phyloP scores from a whole-genome alignment of 2,888 invertebrate genomes.

The Digitonthophagus gazella region DNA sequence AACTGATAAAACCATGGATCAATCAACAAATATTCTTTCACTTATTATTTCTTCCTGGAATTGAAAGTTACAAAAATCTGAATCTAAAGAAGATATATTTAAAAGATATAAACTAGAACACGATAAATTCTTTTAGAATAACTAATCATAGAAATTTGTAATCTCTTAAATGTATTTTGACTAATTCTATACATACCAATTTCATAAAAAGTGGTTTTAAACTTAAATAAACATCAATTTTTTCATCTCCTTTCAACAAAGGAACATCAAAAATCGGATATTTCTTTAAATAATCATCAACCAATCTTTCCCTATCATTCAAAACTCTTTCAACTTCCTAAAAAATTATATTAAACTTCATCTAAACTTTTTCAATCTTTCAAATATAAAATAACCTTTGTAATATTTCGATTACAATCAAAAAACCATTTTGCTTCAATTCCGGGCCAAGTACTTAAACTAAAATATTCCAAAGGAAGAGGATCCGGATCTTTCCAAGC shows the following conservation, averaged over 20 bases:
- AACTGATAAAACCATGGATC: too few relatives aligned
- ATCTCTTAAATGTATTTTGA: neutral
- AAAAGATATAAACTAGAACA: too few relatives aligned
- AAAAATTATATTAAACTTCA: too few relatives aligned
- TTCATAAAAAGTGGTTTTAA: slow-evolving; percentile 38
- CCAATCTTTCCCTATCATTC: slow-evolving; percentile 55
- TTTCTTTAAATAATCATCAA: slow-evolving; percentile 53
- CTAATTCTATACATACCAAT: slow-evolving; percentile 39
- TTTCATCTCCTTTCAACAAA: slow-evolving; percentile 36
- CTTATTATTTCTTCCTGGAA: too few relatives aligned
- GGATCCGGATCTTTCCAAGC: slow-evolving; percentile 60
- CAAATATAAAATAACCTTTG: slow-evolving; percentile 6
- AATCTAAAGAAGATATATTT: too few relatives aligned
- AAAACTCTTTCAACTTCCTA: slow-evolving; percentile 51
- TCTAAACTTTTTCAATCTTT: neutral
- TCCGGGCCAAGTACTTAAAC: slow-evolving; percentile 67
- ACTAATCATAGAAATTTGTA: neutral
- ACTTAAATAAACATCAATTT: slow-evolving; percentile 39
- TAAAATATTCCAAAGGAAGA: slow-evolving; percentile 62
- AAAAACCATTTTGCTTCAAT: slow-evolving; percentile 68
- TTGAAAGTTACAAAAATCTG: too few relatives aligned
- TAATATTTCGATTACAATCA: slow-evolving; percentile 55
- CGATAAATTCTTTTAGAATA: too few relatives aligned
- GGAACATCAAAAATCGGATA: slow-evolving; percentile 50
- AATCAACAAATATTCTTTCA: too few relatives aligned